Percentiles rank a stretch among this genome's conserved stretches.
Evolutionary conservation across 1,140 invertebrate species (phyloP).

Genomic region (Cydia pomonella): DNA sequence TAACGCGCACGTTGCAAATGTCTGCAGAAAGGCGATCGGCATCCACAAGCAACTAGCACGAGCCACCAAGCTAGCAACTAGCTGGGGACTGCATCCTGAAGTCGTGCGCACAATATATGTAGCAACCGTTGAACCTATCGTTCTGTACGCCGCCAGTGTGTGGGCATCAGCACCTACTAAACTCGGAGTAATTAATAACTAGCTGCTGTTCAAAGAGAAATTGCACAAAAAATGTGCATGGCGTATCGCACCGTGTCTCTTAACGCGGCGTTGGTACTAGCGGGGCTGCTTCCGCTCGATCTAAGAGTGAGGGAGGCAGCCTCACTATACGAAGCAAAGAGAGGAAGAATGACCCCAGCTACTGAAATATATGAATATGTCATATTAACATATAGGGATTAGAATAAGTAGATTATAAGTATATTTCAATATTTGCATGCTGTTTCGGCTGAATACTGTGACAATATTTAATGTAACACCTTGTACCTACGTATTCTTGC

Average conservation of each 20-base stretch:
- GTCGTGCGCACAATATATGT: background rate
- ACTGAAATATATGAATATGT: too few relatives aligned
- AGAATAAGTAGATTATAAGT: too few relatives aligned
- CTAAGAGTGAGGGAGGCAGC: too few relatives aligned
- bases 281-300: too few relatives aligned
- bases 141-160: background rate
- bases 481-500: too few relatives aligned
- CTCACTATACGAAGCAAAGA: too few relatives aligned
- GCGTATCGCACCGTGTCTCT: conserved; percentile 37
- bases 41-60: conserved; percentile 26
- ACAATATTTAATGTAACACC: too few relatives aligned
- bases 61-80: conserved; percentile 22
- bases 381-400: too few relatives aligned
- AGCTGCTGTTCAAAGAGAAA: conserved; percentile 11
- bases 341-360: too few relatives aligned
- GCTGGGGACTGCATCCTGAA: conserved; percentile 34
- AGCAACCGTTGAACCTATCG: too few relatives aligned
- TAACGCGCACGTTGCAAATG: conserved; percentile 15
- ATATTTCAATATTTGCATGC: too few relatives aligned
- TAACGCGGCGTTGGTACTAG: conserved; percentile 34
- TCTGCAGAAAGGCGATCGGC: conserved; percentile 32
- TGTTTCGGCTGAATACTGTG: too few relatives aligned
- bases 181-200: background rate
- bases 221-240: conserved; percentile 37
- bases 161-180: background rate